These are phyloP conservation scores for Ctenomys sociabilis DNA, from an alignment of 2,113 vertebrate species.

Conservation along the genomic window DNA sequence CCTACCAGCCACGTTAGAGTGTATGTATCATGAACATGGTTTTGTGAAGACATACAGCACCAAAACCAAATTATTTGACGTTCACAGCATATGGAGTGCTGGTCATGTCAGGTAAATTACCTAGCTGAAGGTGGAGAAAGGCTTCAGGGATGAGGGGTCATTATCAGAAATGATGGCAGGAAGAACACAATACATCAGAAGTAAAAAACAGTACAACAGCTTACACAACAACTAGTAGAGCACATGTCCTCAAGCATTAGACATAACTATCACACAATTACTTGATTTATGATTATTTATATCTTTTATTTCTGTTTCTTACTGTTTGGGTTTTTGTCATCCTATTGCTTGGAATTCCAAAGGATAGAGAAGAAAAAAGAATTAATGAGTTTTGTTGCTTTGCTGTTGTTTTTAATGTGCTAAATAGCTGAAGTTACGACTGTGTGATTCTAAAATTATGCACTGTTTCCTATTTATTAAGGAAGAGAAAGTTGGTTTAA, in stretches of 20 bases:
- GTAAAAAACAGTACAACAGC: background rate
- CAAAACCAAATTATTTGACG: conserved; percentile 39
- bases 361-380: conserved; percentile 35
- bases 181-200: conserved; percentile 41
- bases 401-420: conserved; percentile 54
- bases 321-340: conserved; percentile 28
- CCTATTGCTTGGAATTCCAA: conserved; percentile 35
- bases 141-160: conserved; percentile 19
- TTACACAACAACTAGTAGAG: conserved; percentile 36
- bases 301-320: conserved; percentile 60
- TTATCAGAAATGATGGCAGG: conserved; percentile 35
- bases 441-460: conserved; percentile 59
- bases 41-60: background rate
- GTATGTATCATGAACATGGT: conserved; percentile 48
- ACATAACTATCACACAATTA: conserved; percentile 38
- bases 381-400: conserved; percentile 60
- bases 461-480: conserved; percentile 40
- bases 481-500: conserved; percentile 53
- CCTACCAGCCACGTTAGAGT: background rate
- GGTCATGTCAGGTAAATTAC: conserved; percentile 41
- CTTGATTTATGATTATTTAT: conserved; percentile 48
- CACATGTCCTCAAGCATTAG: conserved; percentile 45
- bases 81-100: background rate
- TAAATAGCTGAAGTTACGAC: conserved; percentile 39
- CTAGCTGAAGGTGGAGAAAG: conserved; percentile 47